A percentile compares a stretch with the other conserved stretches of the same genome.
Evolutionary conservation across 2,797 vertebrate genomes (phyloP).

Genomic region (Cynopterus sphinx): DNA sequence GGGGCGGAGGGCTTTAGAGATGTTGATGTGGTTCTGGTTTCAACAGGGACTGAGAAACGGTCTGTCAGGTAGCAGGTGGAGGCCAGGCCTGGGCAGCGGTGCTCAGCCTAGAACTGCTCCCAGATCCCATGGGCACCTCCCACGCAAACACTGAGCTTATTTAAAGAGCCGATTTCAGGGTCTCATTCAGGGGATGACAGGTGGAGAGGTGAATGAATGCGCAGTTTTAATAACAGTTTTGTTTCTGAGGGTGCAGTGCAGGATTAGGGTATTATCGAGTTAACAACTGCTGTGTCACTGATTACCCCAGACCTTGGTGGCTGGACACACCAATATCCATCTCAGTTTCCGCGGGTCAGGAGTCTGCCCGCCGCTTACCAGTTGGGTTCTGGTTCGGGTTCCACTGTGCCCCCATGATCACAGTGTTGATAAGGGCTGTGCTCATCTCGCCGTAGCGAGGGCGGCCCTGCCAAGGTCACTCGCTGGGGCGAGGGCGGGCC

Average conservation of each 20-base stretch:
- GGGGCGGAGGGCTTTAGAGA: neutral
- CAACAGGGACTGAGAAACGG: neutral
- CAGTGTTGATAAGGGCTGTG: neutral
- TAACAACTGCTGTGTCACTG: neutral
- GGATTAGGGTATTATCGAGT: neutral
- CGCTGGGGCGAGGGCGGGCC: neutral
- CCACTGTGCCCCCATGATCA: neutral
- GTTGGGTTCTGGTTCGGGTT: neutral
- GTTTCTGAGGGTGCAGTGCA: neutral
- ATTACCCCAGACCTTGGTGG: neutral
- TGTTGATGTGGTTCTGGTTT: neutral
- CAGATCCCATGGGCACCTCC: neutral
- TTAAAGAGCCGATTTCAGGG: neutral
- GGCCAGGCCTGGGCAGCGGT: neutral
- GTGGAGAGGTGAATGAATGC: neutral
- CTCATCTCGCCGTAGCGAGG: too few species aligned
- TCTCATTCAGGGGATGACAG: neutral
- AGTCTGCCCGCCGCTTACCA: neutral
- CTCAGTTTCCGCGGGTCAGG: neutral
- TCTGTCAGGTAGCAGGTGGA: neutral
- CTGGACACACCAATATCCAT: neutral
- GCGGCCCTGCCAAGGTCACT: neutral
- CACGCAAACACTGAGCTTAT: neutral
- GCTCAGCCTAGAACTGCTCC: neutral
- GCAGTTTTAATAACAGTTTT: neutral